Conservation (phyloP, 2,888 invertebrate genomes). For the Glyphotaelius pellucidus region DNA sequence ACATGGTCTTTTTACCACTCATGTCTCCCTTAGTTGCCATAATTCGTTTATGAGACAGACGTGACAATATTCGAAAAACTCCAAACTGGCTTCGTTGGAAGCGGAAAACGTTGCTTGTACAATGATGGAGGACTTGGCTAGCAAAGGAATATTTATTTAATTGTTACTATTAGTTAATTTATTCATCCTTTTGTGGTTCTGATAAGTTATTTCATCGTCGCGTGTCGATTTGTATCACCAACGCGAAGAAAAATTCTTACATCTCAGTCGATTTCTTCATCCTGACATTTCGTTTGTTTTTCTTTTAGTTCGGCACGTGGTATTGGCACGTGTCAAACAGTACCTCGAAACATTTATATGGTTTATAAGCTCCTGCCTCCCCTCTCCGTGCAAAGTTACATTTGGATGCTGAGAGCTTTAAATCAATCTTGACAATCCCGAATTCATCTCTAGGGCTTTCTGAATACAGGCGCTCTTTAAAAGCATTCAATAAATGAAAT, state of each 20-base stretch:
- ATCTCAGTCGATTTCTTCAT: not conserved
- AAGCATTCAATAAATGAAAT: conserved; percentile 2
- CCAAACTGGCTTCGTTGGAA: no score
- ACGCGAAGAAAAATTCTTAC: not conserved
- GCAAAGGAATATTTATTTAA: no score
- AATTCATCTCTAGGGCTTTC: not conserved
- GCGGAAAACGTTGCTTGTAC: no score
- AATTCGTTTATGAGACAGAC: no score
- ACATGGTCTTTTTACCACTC: no score
- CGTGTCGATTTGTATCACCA: not conserved
- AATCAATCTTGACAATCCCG: not conserved
- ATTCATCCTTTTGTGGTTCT: not conserved
- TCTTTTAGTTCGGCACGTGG: conserved; percentile 2
- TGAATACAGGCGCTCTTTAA: not conserved
- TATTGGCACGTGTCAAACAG: conserved; percentile 2
- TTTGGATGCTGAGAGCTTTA: conserved; percentile 2
- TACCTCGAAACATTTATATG: not conserved
- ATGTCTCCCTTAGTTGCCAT: no score
- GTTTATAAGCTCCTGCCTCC: not conserved
- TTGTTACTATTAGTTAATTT: no score
- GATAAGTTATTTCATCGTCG: not conserved
- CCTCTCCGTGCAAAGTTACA: not conserved
- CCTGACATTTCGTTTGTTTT: not conserved
- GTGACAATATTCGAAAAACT: no score
- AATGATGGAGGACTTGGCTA: no score